Base-by-base conservation (phyloP, 2,888 invertebrate species). In the Elmis aenea region DNA sequence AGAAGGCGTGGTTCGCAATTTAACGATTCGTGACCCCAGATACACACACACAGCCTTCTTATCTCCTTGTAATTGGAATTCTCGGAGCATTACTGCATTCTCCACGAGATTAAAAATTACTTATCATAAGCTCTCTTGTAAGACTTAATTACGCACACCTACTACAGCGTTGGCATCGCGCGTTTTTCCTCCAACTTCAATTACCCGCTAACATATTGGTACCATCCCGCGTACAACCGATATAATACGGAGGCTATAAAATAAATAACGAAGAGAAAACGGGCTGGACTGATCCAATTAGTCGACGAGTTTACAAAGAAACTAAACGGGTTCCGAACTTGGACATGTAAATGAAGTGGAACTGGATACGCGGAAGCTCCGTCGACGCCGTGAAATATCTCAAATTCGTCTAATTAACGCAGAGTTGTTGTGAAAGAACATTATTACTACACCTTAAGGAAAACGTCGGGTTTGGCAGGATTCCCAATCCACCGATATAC, bases 1-100 rank as follows among this genome's bases (percentile, higher is more conserved):
- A 37, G 42, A 46, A 44, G 47, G 44, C 39, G 47, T 45, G 47
- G 44, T 42, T 39, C 35, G 35, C 44, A 47, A 42, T 45, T 47
- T 42, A 45, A 32, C 46, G 33, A 42, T 34, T 44, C 44, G 45
- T 47, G 44, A 41, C 42, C 42, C 18, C 21, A 44, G 33, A 38
- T 36, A 33, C 33, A 30, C 29, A 28, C 28, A 38, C 24, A 38
- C 14, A 31, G 18, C 18, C 33, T 31, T 18, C 33, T 41, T 41
- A 36, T 42, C 36, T 29, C 14, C 12, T 28, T 16, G 27, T 36
- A 42, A 42, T 42, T 42, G 33, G 31, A 39, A 43, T 36, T 38
- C 38, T 20, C 29, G 13, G 24, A 10, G 12, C 8, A 11, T 20
- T 30, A 12, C 34, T 34, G 34, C 29, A 26, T 10, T 26, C 10